These are phyloP conservation scores for Sphenodon punctatus DNA, from an alignment of 2,797 vertebrate genomes.

Conservation along the genomic window DNA sequence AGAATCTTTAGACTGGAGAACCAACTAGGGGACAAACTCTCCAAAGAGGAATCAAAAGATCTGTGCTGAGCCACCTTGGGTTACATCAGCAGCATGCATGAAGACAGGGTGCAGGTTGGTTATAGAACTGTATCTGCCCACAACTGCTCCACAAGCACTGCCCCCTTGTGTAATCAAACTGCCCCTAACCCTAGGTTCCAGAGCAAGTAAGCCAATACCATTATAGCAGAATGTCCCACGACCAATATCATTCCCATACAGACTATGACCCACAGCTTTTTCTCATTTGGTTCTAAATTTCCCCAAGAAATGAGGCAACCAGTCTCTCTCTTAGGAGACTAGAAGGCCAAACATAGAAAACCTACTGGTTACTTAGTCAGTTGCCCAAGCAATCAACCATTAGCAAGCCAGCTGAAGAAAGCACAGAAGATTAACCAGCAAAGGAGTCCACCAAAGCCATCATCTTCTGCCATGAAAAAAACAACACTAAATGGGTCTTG, in stretches of 20 bases:
- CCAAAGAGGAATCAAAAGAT: background rate
- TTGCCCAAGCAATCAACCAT: background rate
- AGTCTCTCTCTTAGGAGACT: background rate
- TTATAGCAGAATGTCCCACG: too few species aligned
- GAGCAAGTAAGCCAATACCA: conserved; percentile 3
- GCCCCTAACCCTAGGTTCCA: background rate
- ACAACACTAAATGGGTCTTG: too few species aligned
- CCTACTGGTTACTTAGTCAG: background rate
- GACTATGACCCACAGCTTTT: background rate
- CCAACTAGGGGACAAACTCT: background rate
- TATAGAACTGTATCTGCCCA: background rate
- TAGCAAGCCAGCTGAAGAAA: background rate
- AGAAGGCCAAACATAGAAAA: conserved; percentile 5
- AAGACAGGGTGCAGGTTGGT: background rate
- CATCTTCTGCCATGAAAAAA: too few species aligned
- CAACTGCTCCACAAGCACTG: background rate
- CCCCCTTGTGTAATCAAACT: background rate
- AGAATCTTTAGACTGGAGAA: background rate
- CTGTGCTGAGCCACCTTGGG: too few species aligned
- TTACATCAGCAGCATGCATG: background rate
- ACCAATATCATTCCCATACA: too few species aligned
- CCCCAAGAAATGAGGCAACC: background rate
- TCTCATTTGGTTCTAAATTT: too few species aligned
- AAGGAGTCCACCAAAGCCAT: background rate
- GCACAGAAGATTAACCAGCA: background rate